Base-by-base conservation (phyloP, 2,888 invertebrate species). In the Brassicogethes aeneus region DNA sequence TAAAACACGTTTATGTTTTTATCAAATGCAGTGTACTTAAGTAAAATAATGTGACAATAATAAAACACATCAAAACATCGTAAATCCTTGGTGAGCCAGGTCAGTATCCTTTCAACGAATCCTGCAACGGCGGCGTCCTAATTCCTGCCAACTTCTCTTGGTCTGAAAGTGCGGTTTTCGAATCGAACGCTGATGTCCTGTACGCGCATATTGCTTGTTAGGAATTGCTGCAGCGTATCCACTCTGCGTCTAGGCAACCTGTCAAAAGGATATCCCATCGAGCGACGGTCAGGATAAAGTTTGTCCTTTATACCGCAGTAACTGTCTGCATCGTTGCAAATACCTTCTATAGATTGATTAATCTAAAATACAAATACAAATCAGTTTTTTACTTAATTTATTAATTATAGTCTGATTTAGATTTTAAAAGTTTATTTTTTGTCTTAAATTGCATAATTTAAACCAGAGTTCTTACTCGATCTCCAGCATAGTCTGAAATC, bases 251-350 rank as follows among this genome's bases (percentile, higher is more conserved):
- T 70, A 10, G 80, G 75, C 40, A 74, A 68, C 15, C 84, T 70
- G 63, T 84, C 82, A 73, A 84, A 82, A 10, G 91, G 91, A 70
- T 74, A 91, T 31, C 91, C 91, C 90, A 91, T 91, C 2, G 85
- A 65, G 42, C 85, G 77, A 31, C 76, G 75, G 68, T 91, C 91
- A 0, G 91, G 91, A 64, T 86, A 91, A 54, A 78, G 70, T 40
- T 76, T 74, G 65, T 86, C 85, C 37, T 79, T 76, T 13, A 89
- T 70, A 1, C 90, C 90, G 54, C 90, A 91, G 66, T 79, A 90
- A 50, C 83, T 83, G 37, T 78, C 76, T 0, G 88, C 86, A 60
- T 86, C 82, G 34, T 76, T 78, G 64, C 88, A 89, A 29, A 51
- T 48, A 1, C 77, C 76, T 1, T 70, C 69, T 0, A 66, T 54